Evolutionary conservation across 2,888 invertebrate genomes (phyloP), one percentile per base, ranked within the genome.

Genomic region (Diarsia mendica): DNA sequence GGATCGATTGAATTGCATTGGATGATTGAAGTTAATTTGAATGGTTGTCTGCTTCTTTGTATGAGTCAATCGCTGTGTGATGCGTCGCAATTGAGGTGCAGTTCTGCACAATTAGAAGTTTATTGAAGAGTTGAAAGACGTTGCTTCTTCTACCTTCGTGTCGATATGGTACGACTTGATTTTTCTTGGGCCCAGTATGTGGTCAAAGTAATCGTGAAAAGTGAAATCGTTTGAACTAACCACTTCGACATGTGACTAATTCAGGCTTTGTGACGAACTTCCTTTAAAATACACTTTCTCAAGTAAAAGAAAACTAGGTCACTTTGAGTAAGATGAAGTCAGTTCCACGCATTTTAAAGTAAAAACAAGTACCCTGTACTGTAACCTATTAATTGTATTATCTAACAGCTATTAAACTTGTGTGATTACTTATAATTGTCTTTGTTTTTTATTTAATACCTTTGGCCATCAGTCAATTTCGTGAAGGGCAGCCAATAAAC

Each of bases 21-120:
- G 46, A 72, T 79, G 58, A 84, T 82, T 77, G 70, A 55, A 76
- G 49, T 53, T 79, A 71, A 82, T 81, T 67, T 58, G 64, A 76
- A 84, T 80, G 65, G 28, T 18, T 51, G 69, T 61, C 63, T 80
- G 70, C 67, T 51, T 58, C 28, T 58, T 68, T 67, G 67, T 72
- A 39, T 69, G 75, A 75, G 23, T 67, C 72, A 72, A 74, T 51
- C 20, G 51, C 65, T 64, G 58, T 67, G 33, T 44, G 58, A 39
- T 71, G 60, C 61, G 49, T 66, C 11, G 61, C 51, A 61, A 51
- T 73, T 49, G 8, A n/a, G 20, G 63, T 72, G 60, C 68, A 61
- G 3, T 67, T 79, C 39, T 55, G 68, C n/a, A 46, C 18, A 67
- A 58, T 72, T 73, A 46, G 0, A 51, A 49, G 10, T 64, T 33